Base-by-base conservation (phyloP, 2,888 invertebrate species). In the Teleogryllus oceanicus region DNA sequence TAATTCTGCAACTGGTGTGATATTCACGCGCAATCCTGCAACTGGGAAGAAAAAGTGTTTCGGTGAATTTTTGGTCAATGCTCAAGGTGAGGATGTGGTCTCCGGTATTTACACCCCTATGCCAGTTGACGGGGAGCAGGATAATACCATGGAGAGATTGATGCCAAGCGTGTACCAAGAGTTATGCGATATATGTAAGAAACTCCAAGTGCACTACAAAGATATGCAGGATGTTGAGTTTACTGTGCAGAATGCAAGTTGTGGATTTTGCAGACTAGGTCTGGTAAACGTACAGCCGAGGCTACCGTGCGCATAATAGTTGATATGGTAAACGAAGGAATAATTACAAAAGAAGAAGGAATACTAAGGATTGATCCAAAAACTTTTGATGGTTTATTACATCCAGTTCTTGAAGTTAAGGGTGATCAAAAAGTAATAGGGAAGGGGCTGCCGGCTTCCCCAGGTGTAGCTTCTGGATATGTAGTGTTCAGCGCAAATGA, bases 1-100 rank as follows among this genome's bases (percentile, higher is more conserved):
- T 62, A 62, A 62, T 62, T 62, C 62, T 62, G 62, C 62, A 62
- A 62, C 62, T 62, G 62, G 62, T 62, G 62, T 62, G 62, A 62
- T 62, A 62, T 62, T 62, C 16, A 62, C 62, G 16, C 62, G 62
- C 11, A 62, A 62, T 62, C 16, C 62, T 62, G 11, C 62, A 62
- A 62, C 62, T 62, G 62, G 62, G 16, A 16, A 62, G 16, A 62
- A 62, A 62, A 62, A 62, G 62, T 16, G 11, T 62, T 62, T 62
- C 16, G 62, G 62, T 62, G 62, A 62, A 16, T 62, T 62, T 62
- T 62, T 62, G 62, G 62, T 62, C 16, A 62, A 62, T 62, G 62
- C 62, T 62, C 62, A 62, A 16, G 62, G 62, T 62, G 62, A 62
- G 62, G 62, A 62, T 62, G 62, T 62, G 62, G 62, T 62, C 16